Conservation (phyloP, 2,888 invertebrate species). For the Blomia tropicalis region DNA sequence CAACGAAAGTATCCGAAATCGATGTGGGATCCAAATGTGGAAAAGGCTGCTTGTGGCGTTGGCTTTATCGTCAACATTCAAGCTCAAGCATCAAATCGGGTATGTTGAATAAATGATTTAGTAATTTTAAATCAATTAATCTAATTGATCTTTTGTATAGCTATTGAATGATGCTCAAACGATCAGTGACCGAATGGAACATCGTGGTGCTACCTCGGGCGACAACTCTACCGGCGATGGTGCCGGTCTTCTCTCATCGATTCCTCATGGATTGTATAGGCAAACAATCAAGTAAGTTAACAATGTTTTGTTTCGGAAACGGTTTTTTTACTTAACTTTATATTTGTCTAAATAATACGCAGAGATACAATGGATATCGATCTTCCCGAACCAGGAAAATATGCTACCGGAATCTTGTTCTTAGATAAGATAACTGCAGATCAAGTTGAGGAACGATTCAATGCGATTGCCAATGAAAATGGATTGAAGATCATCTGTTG, state of each 20-base stretch:
- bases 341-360: neutral
- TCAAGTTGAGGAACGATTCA: constrained; percentile 47
- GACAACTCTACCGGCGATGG: constrained; percentile 94
- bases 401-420: constrained; percentile 92
- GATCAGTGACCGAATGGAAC: constrained; percentile 92
- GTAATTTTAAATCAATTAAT: neutral
- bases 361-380: constrained; percentile 64
- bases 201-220: constrained; percentile 95
- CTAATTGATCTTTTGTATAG: constrained; percentile 38
- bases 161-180: constrained; percentile 88
- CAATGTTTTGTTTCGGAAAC: constrained; percentile 32
- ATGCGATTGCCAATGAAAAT: constrained; percentile 59
- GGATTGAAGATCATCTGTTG: constrained; percentile 70
- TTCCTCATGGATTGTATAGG: constrained; percentile 83
- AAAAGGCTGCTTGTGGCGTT: constrained; percentile 95
- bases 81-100: constrained; percentile 74
- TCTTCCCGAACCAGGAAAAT: constrained; percentile 69
- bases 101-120: constrained; percentile 29
- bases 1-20: constrained; percentile 14
- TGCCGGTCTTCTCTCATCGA: constrained; percentile 87
- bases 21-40: constrained; percentile 84
- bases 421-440: constrained; percentile 45
- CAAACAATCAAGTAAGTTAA: constrained; percentile 57
- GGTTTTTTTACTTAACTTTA: constrained; percentile 28
- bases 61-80: constrained; percentile 98